Base-by-base conservation (phyloP, 30 jellyfish, hydroid and myxozoan genomes). In the Aurelia coerulea region DNA sequence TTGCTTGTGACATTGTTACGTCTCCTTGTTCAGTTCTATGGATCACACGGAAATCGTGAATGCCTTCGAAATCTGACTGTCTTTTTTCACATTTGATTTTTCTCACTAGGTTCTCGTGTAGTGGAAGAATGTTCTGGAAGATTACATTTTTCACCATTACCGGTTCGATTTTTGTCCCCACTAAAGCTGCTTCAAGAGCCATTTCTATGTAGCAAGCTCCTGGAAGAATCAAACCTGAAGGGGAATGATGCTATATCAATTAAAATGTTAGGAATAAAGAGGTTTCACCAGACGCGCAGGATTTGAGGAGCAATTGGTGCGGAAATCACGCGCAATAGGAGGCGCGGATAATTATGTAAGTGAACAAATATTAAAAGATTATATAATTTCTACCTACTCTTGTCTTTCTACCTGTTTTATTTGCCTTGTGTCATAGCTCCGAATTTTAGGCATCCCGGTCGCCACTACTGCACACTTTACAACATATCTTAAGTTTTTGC, bases 171-270 rank as follows among this genome's bases (percentile, higher is more conserved):
- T 75, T 56, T 14, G 56, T 71, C 41, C 49, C 35, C 33, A 17
- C 33, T 17, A 77, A 32, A 1, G 89, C 62, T 7, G 95, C 95
- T 56, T 85, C 95, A 65, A 85, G 81, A 23, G 95, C 89, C 68
- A 85, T 59, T 62, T 85, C 95, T 16, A 85, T 65, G 71, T 85
- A 85, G 33, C 88, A 75, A 23, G 95, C 95, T 42, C 95, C 95
- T 0, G 95, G 95, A 12, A 85, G 81, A 23, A 85, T 85, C 42
- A 81, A 74, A 31, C 91, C 91, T 81, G 29, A n/a, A 31, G 34
- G 58, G 12, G 12, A 29, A 68, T 18, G 4, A 14, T 46, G 12
- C 56, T 6, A 4, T 6, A 46, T 46, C 12, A 8, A 46, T 46
- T 9, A 6, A 46, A 46, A 46, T 46, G 13, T 46, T 46, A 6